Percentiles rank a stretch among this genome's conserved stretches.
These are phyloP conservation scores for Subacronicta megacephala DNA, from an alignment of 2,888 invertebrate genomes.

Conservation along the genomic window DNA sequence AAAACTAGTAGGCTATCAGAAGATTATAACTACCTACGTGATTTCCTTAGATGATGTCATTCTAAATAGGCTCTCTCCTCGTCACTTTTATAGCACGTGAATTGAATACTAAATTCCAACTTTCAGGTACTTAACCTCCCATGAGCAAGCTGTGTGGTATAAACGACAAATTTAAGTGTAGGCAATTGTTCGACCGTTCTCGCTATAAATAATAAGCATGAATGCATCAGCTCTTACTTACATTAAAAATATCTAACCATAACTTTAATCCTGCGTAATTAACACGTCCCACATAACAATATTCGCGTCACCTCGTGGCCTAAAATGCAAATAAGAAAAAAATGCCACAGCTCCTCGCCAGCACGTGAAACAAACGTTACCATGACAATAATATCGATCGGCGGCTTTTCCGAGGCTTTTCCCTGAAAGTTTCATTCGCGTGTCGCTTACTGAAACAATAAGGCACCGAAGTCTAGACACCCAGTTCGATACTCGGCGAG, in stretches of 20 bases:
- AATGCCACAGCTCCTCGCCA: constrained; percentile 74
- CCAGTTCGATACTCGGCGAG: constrained; percentile 29
- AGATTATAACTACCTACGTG: constrained; percentile 31
- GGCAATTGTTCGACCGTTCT: no score
- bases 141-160: no score
- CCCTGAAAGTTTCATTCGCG: constrained; percentile 84
- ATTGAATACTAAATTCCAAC: constrained; percentile 52
- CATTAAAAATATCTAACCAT: no score
- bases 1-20: no score
- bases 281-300: constrained; percentile 65
- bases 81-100: constrained; percentile 30
- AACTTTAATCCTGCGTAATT: constrained; percentile 28
- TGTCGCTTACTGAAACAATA: constrained; percentile 83
- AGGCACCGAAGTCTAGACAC: constrained; percentile 76
- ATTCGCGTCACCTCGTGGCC: constrained; percentile 79
- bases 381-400: constrained; percentile 87
- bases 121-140: constrained; percentile 52
- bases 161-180: no score
- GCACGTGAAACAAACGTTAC: constrained; percentile 86
- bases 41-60: constrained; percentile 51
- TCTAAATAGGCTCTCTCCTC: constrained; percentile 37
- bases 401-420: constrained; percentile 87
- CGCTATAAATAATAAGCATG: no score
- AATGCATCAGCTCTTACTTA: no score
- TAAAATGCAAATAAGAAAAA: constrained; percentile 85